These are phyloP conservation scores for Nibea albiflora DNA, from an alignment of 2,113 vertebrate species.

Conservation along the genomic window DNA sequence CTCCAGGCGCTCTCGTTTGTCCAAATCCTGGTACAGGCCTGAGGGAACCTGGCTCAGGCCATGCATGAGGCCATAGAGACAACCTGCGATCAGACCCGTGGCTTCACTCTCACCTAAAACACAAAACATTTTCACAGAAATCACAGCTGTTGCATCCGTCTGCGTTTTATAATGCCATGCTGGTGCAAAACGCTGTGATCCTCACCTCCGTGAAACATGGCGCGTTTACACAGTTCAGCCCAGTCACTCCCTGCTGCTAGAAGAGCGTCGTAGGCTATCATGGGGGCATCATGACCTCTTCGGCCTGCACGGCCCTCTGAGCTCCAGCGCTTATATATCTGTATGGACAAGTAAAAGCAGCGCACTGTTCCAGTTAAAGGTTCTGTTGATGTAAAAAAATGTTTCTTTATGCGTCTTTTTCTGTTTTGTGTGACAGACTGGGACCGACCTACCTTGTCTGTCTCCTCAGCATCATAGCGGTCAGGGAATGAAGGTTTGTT, in stretches of 20 bases:
- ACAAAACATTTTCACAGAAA: conserved; percentile 25
- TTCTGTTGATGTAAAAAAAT: not conserved
- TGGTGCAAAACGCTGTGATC: not conserved
- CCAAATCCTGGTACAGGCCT: conserved; percentile 89
- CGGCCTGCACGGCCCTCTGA: conserved; percentile 92
- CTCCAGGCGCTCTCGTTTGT: conserved; percentile 88
- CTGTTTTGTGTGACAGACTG: not conserved
- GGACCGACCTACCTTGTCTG: conserved; percentile 88
- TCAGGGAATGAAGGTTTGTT: conserved; percentile 87
- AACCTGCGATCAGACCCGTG: conserved; percentile 93
- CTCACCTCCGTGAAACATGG: conserved; percentile 97
- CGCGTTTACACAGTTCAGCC: conserved; percentile 91
- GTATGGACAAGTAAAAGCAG: not conserved
- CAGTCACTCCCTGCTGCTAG: conserved; percentile 89
- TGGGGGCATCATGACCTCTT: conserved; percentile 94
- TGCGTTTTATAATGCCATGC: not conserved
- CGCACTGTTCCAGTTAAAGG: not conserved
- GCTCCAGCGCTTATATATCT: conserved; percentile 95
- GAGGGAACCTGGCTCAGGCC: conserved; percentile 87
- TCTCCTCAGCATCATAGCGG: conserved; percentile 89
- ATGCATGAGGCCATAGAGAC: conserved; percentile 91
- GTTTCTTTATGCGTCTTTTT: not conserved
- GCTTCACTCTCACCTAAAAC: conserved; percentile 91
- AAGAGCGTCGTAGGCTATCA: conserved; percentile 98
- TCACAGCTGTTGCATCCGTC: not conserved